Percentiles rank a stretch among this genome's conserved stretches.
Conservation (phyloP, 1,140 invertebrate genomes). For the Antheraea pernyi region DNA sequence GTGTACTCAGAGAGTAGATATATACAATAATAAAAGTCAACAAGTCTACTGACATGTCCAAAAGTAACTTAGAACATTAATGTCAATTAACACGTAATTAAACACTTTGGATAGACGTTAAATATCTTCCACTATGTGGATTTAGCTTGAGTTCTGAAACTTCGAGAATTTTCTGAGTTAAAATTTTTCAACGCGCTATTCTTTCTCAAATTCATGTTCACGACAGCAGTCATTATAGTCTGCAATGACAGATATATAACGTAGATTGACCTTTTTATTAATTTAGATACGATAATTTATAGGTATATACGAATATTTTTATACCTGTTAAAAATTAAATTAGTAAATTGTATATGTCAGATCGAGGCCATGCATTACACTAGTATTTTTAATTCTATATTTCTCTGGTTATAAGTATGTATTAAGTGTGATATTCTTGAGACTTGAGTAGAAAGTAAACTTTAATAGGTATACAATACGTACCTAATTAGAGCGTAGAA, state of each 20-base stretch:
- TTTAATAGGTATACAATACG: too few relatives aligned
- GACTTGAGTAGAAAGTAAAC: too few relatives aligned
- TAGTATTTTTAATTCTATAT: too few relatives aligned
- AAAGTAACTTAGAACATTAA: constrained; percentile 9
- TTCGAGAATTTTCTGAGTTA: background rate
- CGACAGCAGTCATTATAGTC: background rate
- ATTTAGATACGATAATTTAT: background rate
- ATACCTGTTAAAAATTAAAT: too few relatives aligned
- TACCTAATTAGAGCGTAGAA: too few relatives aligned
- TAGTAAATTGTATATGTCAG: too few relatives aligned
- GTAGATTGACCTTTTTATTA: background rate
- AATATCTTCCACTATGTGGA: background rate
- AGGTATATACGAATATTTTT: too few relatives aligned
- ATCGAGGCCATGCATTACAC: too few relatives aligned
- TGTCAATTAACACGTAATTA: constrained; percentile 26
- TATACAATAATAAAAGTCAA: background rate
- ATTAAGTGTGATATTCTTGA: too few relatives aligned
- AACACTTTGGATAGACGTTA: background rate
- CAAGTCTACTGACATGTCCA: background rate
- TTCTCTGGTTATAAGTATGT: too few relatives aligned
- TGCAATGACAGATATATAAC: constrained; percentile 6
- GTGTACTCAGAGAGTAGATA: background rate
- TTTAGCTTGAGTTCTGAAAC: background rate
- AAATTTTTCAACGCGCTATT: background rate
- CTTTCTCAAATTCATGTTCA: background rate